Conservation (phyloP, 1,140 invertebrate species). For the Diabrotica undecimpunctata region DNA sequence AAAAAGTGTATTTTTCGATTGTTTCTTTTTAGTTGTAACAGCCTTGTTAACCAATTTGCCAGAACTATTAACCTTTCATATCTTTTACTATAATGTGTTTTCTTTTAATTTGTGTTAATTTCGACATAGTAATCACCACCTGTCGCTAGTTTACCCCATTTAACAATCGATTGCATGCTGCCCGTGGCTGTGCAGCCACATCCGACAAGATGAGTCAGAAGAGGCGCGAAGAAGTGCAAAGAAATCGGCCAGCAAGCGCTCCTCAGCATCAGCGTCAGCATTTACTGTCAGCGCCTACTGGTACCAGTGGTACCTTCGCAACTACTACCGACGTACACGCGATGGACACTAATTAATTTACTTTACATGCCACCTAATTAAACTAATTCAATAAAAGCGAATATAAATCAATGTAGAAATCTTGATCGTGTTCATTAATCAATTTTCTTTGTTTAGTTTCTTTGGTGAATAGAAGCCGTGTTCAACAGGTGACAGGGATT, state of each 20-base stretch:
- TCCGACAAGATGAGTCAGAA: neutral
- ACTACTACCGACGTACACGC: constrained; percentile 31
- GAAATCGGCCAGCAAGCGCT: neutral
- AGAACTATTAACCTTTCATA: too few species aligned
- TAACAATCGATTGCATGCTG: neutral
- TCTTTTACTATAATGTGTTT: too few species aligned
- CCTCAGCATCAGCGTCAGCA: neutral
- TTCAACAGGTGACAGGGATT: neutral
- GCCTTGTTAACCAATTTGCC: too few species aligned
- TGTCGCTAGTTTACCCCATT: too few species aligned
- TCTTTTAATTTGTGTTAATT: too few species aligned
- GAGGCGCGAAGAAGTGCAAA: neutral
- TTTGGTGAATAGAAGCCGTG: neutral
- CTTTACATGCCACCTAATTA: constrained; percentile 39
- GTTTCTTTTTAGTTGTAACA: too few species aligned
- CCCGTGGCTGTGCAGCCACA: neutral
- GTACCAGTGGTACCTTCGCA: neutral
- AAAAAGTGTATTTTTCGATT: too few species aligned
- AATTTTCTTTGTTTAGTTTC: constrained; percentile 20
- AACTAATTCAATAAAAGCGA: constrained; percentile 35
- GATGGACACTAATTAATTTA: constrained; percentile 38
- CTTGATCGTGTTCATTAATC: constrained; percentile 28
- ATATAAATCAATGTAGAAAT: constrained; percentile 29
- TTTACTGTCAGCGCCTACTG: constrained; percentile 24
- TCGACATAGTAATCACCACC: too few species aligned